These are phyloP conservation scores for Ophiothrix spiculata DNA, from an alignment of 35 echinoderm and acorn worm genomes.

Conservation along the genomic window DNA sequence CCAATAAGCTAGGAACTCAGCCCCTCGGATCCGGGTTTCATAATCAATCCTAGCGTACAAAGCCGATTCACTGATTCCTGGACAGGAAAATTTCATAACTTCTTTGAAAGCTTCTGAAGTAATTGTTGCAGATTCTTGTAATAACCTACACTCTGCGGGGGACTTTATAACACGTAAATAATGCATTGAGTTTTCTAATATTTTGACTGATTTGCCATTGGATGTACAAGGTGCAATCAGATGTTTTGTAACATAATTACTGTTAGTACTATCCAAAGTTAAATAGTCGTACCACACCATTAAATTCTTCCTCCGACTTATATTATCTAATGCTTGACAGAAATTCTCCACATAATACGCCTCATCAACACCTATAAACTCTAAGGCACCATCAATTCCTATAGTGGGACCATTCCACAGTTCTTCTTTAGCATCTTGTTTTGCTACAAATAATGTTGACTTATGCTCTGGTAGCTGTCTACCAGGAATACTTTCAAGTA, in stretches of 20 bases:
- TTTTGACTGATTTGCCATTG: slow-evolving; percentile 78
- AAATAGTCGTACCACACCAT: slow-evolving; percentile 94
- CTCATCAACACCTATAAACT: slow-evolving; percentile 86
- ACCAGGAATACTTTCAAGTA: slow-evolving; percentile 73
- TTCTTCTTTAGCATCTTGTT: slow-evolving; percentile 85
- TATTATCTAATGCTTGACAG: slow-evolving; percentile 53
- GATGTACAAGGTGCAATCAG: slow-evolving; percentile 64
- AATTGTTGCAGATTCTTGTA: slow-evolving; percentile 72
- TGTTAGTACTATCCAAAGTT: slow-evolving; percentile 22
- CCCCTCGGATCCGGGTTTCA: slow-evolving; percentile 64
- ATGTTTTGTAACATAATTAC: slow-evolving; percentile 37
- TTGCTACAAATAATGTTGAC: slow-evolving; percentile 70
- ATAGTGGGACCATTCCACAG: slow-evolving; percentile 92
- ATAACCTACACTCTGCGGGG: slow-evolving; percentile 53
- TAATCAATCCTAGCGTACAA: slow-evolving; percentile 87
- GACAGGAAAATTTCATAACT: slow-evolving; percentile 78
- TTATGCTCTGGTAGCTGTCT: slow-evolving; percentile 72
- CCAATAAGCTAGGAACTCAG: slow-evolving; percentile 92
- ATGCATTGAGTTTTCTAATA: slow-evolving; percentile 75
- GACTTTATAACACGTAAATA: slow-evolving; percentile 83
- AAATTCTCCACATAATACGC: slow-evolving; percentile 59
- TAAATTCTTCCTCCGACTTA: slow-evolving; percentile 10
- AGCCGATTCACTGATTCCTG: slow-evolving; percentile 74
- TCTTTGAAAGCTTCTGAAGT: slow-evolving; percentile 76
- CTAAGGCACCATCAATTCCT: slow-evolving; percentile 75